Conservation (phyloP, 2,888 invertebrate species). For the Agrypnus murinus region DNA sequence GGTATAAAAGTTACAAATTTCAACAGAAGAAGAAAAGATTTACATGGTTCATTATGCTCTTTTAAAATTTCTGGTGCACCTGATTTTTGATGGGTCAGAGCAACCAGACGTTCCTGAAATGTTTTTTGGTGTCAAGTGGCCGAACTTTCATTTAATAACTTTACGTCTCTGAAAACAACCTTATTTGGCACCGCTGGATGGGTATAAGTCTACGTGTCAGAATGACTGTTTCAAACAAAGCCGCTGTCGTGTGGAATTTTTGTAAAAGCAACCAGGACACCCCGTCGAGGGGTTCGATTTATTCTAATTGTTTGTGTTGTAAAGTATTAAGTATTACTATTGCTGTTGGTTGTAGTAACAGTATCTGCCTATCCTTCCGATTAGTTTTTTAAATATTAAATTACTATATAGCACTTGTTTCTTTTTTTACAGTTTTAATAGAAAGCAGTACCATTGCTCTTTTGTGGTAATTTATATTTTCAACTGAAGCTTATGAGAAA, state of each 20-base stretch:
- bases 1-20: slow-evolving; percentile 70
- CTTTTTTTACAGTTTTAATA: too few relatives aligned
- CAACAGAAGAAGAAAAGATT: slow-evolving; percentile 62
- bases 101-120: slow-evolving; percentile 40
- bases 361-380: too few relatives aligned
- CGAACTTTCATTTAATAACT: too few relatives aligned
- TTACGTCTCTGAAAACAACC: neutral
- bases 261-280: slow-evolving; percentile 52
- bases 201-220: slow-evolving; percentile 46
- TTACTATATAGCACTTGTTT: too few relatives aligned
- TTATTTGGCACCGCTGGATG: slow-evolving; percentile 44
- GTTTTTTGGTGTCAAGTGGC: neutral
- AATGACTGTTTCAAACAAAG: slow-evolving; percentile 55
- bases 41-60: slow-evolving; percentile 58
- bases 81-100: slow-evolving; percentile 58
- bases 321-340: neutral
- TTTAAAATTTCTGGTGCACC: slow-evolving; percentile 60
- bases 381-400: too few relatives aligned
- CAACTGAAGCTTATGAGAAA: too few relatives aligned
- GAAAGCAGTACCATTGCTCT: too few relatives aligned
- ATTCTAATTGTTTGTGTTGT: slow-evolving; percentile 46
- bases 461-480: too few relatives aligned
- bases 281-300: slow-evolving; percentile 54
- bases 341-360: too few relatives aligned
- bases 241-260: slow-evolving; percentile 55